phyloP scores from a whole-genome alignment of 1,140 invertebrate species.

The Drosophila miranda region DNA sequence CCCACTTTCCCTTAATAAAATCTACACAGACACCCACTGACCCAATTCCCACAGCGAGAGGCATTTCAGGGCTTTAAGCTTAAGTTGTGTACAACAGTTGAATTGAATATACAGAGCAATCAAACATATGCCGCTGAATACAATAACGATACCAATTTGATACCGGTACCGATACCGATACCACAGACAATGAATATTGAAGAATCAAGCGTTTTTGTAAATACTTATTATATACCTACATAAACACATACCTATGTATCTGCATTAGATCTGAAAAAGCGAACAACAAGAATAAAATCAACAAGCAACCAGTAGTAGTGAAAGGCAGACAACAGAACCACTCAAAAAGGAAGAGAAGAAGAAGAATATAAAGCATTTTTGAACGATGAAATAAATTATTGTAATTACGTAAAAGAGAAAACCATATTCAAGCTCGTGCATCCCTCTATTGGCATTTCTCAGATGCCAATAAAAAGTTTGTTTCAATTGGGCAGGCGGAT shows the following conservation, averaged over 20 bases:
- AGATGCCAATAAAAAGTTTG: slow-evolving; percentile 63
- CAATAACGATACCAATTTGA: slow-evolving; percentile 40
- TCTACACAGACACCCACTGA: slow-evolving; percentile 33
- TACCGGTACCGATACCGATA: slow-evolving; percentile 40
- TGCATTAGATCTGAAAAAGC: background rate
- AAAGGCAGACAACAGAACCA: slow-evolving; percentile 43
- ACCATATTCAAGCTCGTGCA: slow-evolving; percentile 9
- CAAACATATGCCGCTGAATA: slow-evolving; percentile 51
- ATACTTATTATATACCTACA: slow-evolving; percentile 34
- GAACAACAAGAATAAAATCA: slow-evolving; percentile 18
- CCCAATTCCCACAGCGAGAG: slow-evolving; percentile 31
- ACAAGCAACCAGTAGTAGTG: slow-evolving; percentile 60
- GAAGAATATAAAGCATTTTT: slow-evolving; percentile 42
- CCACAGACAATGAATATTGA: slow-evolving; percentile 44
- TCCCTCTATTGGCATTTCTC: slow-evolving; percentile 54
- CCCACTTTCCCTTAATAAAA: slow-evolving; percentile 18
- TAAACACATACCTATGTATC: slow-evolving; percentile 12
- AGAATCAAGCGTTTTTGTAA: slow-evolving; percentile 60
- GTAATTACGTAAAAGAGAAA: slow-evolving; percentile 66
- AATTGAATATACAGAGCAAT: slow-evolving; percentile 24
- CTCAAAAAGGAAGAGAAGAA: slow-evolving; percentile 8
- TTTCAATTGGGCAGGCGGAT: slow-evolving; percentile 40
- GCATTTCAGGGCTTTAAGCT: slow-evolving; percentile 38
- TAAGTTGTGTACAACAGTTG: slow-evolving; percentile 30
- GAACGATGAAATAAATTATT: slow-evolving; percentile 68